Conservation (phyloP, 64 coral and sea anemone species). For the Dendronephthya gigantea region DNA sequence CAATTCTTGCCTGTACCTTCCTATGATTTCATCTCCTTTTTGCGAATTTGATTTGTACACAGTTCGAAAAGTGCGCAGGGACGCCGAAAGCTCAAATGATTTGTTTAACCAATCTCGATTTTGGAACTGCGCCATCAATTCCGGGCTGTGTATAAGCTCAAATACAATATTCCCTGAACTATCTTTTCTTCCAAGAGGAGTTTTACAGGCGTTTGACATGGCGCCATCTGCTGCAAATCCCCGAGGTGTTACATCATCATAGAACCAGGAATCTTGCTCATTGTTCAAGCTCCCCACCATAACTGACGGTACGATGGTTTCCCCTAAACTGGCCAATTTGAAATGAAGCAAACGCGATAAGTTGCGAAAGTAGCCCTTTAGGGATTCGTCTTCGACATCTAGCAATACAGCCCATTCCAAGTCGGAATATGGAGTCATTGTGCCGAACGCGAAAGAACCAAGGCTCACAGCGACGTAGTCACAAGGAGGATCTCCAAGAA, state of each 20-base stretch:
- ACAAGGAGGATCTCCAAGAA: not conserved
- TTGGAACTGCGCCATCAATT: not conserved
- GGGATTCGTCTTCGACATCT: not conserved
- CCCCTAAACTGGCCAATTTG: not conserved
- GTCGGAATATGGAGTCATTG: not conserved
- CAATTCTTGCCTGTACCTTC: not conserved
- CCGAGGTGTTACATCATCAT: not conserved
- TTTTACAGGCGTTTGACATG: not conserved
- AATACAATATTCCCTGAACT: not conserved
- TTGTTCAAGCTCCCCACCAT: not conserved
- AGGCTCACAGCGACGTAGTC: not conserved
- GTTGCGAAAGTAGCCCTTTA: not conserved
- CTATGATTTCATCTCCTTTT: not conserved
- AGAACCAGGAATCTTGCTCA: not conserved
- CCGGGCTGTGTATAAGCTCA: not conserved
- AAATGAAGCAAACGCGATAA: constrained; percentile 3
- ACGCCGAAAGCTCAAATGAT: not conserved
- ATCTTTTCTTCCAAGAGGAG: not conserved
- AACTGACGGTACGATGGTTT: not conserved
- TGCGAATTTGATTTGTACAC: not conserved
- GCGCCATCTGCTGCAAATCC: not conserved
- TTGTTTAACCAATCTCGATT: not conserved
- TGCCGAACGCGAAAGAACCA: not conserved
- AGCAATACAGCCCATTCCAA: not conserved
- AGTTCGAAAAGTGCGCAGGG: not conserved